Evolutionary conservation across 1,140 invertebrate genomes (phyloP), one percentile per base, ranked within the genome.

Genomic region (Popillia japonica): DNA sequence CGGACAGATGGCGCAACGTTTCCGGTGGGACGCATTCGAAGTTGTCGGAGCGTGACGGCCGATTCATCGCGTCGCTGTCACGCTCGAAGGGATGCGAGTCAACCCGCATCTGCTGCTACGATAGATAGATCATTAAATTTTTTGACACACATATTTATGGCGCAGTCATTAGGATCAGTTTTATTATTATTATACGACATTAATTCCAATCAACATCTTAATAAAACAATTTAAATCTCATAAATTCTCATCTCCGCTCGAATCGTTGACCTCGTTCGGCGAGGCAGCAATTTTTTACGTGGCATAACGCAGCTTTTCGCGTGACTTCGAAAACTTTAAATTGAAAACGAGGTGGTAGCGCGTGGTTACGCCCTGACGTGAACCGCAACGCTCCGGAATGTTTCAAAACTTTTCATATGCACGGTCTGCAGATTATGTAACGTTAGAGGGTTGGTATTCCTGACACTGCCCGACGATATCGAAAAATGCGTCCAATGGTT

Each of bases 1-100:
- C n/a, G n/a, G 22, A 64, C 61, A 64, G 61, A 64, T 64, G 61
- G 61, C 61, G 61, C 17, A 20, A 22, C 61, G 61, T 64, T 64
- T 64, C 61, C 61, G 61, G 61, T 3, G 20, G 22, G 44, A n/a
- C 44, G 44, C 44, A 64, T 64, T 64, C 17, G 61, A 27, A 64
- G 61, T 27, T 64, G 61, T 64, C 17, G 7, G 61, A 64, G 61
- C 61, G 23, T 64, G 23, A 20, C 10, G 23, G 17, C n/a, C 44
- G 44, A 3, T 10, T 4, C 44, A n/a, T 64, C 61, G 61, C 17
- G 23, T 64, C 61, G n/a, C 17, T 20, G 17, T 27, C 17, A 64
- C 61, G 20, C 44, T 48, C 11, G 44, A 48, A 11, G 61, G 22
- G 11, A 20, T 9, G 61, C 23, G 6, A 64, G 17, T 9, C 10